Conservation (phyloP, 2,113 vertebrate genomes). For the Ictidomys tridecemlineatus region DNA sequence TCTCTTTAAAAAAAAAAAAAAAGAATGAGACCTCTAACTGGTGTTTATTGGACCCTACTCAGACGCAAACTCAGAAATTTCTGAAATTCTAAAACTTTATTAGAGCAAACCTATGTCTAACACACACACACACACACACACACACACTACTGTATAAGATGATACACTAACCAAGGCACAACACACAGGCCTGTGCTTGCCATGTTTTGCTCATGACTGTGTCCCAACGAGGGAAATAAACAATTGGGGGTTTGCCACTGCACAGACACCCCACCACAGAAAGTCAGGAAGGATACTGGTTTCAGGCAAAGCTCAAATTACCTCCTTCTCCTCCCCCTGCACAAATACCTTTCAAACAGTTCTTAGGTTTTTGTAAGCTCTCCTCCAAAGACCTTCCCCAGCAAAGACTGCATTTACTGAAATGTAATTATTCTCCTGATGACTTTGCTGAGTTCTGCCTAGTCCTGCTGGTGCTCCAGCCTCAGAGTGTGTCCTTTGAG, state of each 20-base stretch:
- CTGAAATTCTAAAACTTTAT: background rate
- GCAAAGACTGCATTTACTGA: background rate
- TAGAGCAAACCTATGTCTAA: background rate
- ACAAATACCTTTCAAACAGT: background rate
- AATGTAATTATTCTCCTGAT: background rate
- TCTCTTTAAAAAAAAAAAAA: too few species aligned
- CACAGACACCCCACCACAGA: background rate
- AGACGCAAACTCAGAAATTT: background rate
- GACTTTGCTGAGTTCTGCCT: rapidly evolving
- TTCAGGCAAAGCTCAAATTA: background rate
- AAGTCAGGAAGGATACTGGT: background rate
- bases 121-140: too few species aligned
- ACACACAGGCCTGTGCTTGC: rapidly evolving
- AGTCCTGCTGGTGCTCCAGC: conserved; percentile 9
- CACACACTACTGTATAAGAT: rapidly evolving
- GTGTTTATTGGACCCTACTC: background rate
- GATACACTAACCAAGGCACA: rapidly evolving
- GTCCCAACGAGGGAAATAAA: background rate
- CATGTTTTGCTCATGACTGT: background rate
- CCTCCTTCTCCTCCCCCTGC: background rate
- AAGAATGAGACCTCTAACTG: background rate
- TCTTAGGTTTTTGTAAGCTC: background rate
- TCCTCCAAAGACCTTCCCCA: background rate
- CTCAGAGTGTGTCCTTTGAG: background rate
- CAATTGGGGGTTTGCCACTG: rapidly evolving